These are phyloP conservation scores for Halcyon chelicuti DNA, from an alignment of 2,797 vertebrate species.

Conservation along the genomic window DNA sequence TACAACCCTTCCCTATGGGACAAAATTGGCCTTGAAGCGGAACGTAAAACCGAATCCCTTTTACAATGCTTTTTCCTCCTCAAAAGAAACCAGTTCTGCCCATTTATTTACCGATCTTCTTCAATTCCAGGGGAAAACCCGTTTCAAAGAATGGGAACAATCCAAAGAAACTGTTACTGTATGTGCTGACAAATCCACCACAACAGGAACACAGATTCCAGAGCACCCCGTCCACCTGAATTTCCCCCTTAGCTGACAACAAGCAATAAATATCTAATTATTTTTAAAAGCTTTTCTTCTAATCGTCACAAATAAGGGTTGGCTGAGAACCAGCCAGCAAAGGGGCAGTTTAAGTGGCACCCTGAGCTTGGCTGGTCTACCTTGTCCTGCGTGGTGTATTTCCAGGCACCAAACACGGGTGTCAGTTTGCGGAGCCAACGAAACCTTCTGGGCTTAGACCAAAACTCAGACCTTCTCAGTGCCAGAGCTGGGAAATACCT, in stretches of 20 bases:
- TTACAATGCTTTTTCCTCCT: rapidly evolving
- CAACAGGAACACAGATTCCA: background rate
- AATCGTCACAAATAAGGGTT: background rate
- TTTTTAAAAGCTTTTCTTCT: background rate
- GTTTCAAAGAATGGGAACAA: background rate
- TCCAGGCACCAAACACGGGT: background rate
- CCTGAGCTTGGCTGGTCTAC: background rate
- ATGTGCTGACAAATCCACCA: background rate
- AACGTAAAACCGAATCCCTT: rapidly evolving
- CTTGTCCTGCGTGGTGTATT: rapidly evolving
- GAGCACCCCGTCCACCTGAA: background rate
- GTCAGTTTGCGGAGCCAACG: background rate
- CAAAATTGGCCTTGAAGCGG: background rate
- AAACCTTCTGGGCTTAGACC: background rate
- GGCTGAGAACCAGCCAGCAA: background rate
- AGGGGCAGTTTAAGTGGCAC: background rate
- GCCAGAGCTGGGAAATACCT: background rate
- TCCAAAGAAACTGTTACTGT: rapidly evolving
- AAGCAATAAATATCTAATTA: background rate
- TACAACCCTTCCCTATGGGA: background rate
- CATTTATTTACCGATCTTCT: background rate
- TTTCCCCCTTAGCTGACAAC: background rate
- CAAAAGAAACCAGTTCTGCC: background rate
- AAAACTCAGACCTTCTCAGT: background rate
- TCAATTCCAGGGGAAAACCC: background rate